These are phyloP conservation scores for Lucilia sericata DNA, from an alignment of 1,140 invertebrate genomes.

Conservation along the genomic window DNA sequence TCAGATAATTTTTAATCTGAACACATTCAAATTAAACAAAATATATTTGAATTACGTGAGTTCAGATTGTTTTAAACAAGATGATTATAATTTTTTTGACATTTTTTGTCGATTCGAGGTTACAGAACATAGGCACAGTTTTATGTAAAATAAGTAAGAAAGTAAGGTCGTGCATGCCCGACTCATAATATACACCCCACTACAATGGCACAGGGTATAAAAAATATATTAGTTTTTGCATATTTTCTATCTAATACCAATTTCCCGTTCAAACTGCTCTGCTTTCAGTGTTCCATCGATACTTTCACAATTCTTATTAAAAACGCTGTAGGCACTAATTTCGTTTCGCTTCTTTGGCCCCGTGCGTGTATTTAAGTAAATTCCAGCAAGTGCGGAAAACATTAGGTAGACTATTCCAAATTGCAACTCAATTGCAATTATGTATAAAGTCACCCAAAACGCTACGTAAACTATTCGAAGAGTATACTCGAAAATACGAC, in stretches of 20 bases:
- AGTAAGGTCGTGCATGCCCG: too few species aligned
- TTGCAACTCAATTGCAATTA: conserved; percentile 80
- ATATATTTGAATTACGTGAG: too few species aligned
- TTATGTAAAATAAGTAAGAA: too few species aligned
- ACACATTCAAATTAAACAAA: too few species aligned
- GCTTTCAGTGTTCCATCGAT: conserved; percentile 94
- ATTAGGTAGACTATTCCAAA: conserved; percentile 94
- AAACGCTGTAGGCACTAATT: conserved; percentile 96
- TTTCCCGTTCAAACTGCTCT: conserved; percentile 93
- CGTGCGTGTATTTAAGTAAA: conserved; percentile 87
- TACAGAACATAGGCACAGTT: too few species aligned
- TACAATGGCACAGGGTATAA: too few species aligned
- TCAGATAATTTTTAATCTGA: too few species aligned
- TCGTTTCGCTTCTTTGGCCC: conserved; percentile 78
- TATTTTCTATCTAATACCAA: conserved; percentile 66
- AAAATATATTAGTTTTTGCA: neutral
- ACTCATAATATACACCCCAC: too few species aligned
- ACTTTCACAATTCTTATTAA: conserved; percentile 93
- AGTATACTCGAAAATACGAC: conserved; percentile 58
- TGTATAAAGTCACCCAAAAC: conserved; percentile 76
- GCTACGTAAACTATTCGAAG: conserved; percentile 70
- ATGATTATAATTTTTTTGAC: too few species aligned
- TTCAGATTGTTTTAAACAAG: too few species aligned
- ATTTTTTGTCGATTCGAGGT: too few species aligned
- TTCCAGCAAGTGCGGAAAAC: conserved; percentile 81